Conservation (phyloP, 2,888 invertebrate genomes). For the Drosophila nr. fundita region DNA sequence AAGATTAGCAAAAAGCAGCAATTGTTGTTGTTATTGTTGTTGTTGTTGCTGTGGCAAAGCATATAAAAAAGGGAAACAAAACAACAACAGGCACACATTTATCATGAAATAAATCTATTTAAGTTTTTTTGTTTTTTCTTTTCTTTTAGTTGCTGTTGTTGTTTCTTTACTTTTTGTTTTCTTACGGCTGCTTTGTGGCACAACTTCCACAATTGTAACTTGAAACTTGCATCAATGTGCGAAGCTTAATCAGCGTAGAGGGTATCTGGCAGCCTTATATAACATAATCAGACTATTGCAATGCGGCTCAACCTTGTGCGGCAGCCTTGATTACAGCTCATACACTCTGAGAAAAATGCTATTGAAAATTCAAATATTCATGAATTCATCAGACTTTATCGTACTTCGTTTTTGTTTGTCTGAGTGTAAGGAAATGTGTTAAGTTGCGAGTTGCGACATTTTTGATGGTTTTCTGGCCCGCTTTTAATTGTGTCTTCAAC, state of each 20-base stretch:
- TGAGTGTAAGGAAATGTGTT: slow-evolving; percentile 27
- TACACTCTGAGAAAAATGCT: neutral
- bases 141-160: slow-evolving; percentile 12
- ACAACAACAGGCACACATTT: slow-evolving; percentile 72
- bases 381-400: neutral
- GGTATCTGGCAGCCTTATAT: slow-evolving; percentile 47
- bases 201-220: slow-evolving; percentile 47
- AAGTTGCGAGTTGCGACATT: slow-evolving; percentile 1
- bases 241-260: slow-evolving; percentile 36
- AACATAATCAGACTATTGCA: slow-evolving; percentile 53
- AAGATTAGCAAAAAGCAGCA: slow-evolving; percentile 70
- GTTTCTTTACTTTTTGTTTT: slow-evolving; percentile 31
- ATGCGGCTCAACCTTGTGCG: slow-evolving; percentile 27
- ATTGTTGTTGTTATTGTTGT: slow-evolving; percentile 50
- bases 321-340: slow-evolving; percentile 33
- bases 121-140: slow-evolving; percentile 49
- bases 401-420: neutral
- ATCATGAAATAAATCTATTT: slow-evolving; percentile 79
- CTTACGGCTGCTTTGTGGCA: slow-evolving; percentile 37
- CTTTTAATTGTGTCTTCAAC: slow-evolving; percentile 11
- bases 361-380: neutral
- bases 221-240: slow-evolving; percentile 62
- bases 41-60: slow-evolving; percentile 63
- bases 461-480: neutral
- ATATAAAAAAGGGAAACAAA: slow-evolving; percentile 60